Evolutionary conservation across 2,888 invertebrate species (phyloP).

Genomic region (Panzeria rudis): DNA sequence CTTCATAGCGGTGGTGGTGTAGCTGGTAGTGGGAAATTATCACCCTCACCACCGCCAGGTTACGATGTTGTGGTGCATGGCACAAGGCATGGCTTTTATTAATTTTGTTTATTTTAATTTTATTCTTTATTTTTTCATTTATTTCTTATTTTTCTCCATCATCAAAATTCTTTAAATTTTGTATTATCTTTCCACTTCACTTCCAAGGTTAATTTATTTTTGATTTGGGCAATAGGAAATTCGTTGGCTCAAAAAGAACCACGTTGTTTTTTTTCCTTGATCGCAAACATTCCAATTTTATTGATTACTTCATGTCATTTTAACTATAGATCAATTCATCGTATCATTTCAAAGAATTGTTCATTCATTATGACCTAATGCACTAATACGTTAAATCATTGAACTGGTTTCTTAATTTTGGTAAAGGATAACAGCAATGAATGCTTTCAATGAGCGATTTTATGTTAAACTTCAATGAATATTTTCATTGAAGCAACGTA

Average conservation of each 20-base stretch:
- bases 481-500: too few relatives aligned
- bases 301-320: background rate
- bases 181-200: background rate
- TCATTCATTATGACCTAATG: too few relatives aligned
- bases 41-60: slow-evolving; percentile 84
- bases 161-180: background rate
- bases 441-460: too few relatives aligned
- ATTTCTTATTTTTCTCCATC: slow-evolving; percentile 20
- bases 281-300: background rate
- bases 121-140: slow-evolving; percentile 54
- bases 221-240: background rate
- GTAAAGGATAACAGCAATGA: too few relatives aligned
- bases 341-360: too few relatives aligned
- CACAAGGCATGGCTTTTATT: slow-evolving; percentile 84
- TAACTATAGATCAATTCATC: too few relatives aligned
- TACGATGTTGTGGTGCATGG: slow-evolving; percentile 85
- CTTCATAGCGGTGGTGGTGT: slow-evolving; percentile 75
- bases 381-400: too few relatives aligned
- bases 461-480: too few relatives aligned
- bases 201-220: background rate
- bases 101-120: slow-evolving; percentile 74
- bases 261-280: too few relatives aligned
- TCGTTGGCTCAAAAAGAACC: background rate
- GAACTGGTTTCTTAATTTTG: too few relatives aligned
- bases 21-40: slow-evolving; percentile 79